Percentiles rank a stretch among this genome's conserved stretches.
phyloP scores from a whole-genome alignment of 2,888 invertebrate species.

The Dendrolimus pini region DNA sequence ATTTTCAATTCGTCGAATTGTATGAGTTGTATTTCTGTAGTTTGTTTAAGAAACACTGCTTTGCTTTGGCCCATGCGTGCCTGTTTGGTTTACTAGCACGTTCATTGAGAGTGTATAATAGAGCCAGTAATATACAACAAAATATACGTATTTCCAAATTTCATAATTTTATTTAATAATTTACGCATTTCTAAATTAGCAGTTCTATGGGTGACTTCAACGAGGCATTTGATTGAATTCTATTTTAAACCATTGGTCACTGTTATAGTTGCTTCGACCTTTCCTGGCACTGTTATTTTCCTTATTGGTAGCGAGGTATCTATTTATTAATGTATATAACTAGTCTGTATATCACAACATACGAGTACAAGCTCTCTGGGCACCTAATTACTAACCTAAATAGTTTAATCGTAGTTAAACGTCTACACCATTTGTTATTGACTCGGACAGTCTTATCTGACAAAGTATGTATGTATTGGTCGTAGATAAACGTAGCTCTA shows the following conservation, averaged over 20 bases:
- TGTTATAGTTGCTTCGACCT: background rate
- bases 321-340: no score
- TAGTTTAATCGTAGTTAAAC: constrained; percentile 45
- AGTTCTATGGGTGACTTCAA: no score
- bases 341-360: constrained; percentile 2
- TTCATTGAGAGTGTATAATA: constrained; percentile 25
- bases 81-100: constrained; percentile 56
- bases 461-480: constrained; percentile 23
- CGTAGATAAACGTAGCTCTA: constrained; percentile 14
- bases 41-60: constrained; percentile 65
- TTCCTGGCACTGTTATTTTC: background rate
- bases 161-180: no score
- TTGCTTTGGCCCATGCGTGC: constrained; percentile 56
- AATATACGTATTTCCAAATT: no score
- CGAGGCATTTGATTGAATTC: background rate
- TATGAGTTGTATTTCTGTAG: constrained; percentile 24
- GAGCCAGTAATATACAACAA: no score
- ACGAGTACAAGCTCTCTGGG: constrained; percentile 5
- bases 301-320: background rate
- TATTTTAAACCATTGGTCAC: background rate
- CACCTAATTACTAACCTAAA: constrained; percentile 39
- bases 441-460: constrained; percentile 23
- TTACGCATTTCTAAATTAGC: no score
- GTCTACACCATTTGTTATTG: constrained; percentile 37
- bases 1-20: constrained; percentile 4